Conservation (phyloP, 1,140 invertebrate genomes). For the Tribolium madens region DNA sequence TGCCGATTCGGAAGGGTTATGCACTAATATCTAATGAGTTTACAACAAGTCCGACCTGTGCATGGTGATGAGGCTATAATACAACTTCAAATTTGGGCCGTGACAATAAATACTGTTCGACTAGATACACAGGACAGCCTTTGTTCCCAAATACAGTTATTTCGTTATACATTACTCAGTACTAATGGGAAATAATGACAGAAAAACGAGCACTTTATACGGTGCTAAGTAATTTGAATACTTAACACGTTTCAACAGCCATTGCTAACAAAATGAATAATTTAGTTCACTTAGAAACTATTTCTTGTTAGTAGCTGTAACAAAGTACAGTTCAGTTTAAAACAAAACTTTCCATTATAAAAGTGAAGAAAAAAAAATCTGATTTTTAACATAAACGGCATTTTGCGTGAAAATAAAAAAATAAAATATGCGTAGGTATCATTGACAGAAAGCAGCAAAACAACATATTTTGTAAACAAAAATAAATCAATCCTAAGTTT, state of each 20-base stretch:
- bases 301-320: not conserved
- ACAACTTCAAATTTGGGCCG: not conserved
- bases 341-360: too few relatives aligned
- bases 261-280: not conserved
- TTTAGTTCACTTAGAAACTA: not conserved
- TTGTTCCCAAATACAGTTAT: not conserved
- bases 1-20: conserved; percentile 7
- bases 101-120: not conserved
- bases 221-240: not conserved
- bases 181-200: not conserved
- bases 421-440: too few relatives aligned
- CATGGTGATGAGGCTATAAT: not conserved
- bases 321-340: not conserved
- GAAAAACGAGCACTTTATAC: not conserved
- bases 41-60: not conserved
- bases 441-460: not conserved
- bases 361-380: too few relatives aligned
- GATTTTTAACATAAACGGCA: too few relatives aligned
- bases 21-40: conserved; percentile 31
- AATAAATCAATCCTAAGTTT: not conserved
- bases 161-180: not conserved
- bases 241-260: not conserved
- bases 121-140: not conserved
- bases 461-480: not conserved
- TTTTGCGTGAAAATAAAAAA: too few relatives aligned